Evolutionary conservation across 2,888 invertebrate species (phyloP).

Genomic region (Xylocampa areola): DNA sequence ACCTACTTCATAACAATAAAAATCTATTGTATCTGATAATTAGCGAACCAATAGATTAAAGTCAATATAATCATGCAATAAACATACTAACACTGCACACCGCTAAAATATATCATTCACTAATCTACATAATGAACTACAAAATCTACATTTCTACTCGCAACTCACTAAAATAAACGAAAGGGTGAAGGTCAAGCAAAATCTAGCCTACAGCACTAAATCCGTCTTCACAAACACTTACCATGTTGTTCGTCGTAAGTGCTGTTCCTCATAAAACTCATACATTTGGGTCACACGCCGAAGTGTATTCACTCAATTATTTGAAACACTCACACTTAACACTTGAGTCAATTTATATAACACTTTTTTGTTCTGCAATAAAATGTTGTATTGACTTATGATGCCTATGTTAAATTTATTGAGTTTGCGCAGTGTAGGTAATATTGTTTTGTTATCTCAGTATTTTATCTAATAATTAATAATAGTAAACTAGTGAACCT

Average conservation of each 20-base stretch:
- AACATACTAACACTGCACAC: neutral
- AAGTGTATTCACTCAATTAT: slow-evolving; percentile 49
- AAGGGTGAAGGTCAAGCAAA: slow-evolving; percentile 14
- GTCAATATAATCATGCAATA: neutral
- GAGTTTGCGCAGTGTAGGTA: neutral
- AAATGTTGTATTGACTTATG: slow-evolving; percentile 29
- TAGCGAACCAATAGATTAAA: no score
- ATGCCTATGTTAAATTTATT: slow-evolving; percentile 16
- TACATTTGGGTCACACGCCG: slow-evolving; percentile 74
- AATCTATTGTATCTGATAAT: no score
- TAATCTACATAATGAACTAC: neutral
- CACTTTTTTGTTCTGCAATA: slow-evolving; percentile 51
- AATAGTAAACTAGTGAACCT: no score
- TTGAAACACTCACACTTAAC: slow-evolving; percentile 33
- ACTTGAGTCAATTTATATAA: slow-evolving; percentile 30
- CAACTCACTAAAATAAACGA: slow-evolving; percentile 4
- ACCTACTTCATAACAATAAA: no score
- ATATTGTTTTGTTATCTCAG: no score
- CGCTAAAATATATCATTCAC: neutral
- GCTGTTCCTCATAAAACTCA: slow-evolving; percentile 78
- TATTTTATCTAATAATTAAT: no score
- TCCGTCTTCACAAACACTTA: slow-evolving; percentile 66
- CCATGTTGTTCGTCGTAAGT: slow-evolving; percentile 81
- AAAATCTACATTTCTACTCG: neutral
- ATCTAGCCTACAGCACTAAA: slow-evolving; percentile 36